Evolutionary conservation across 2,797 vertebrate species (phyloP).

Genomic region (Notolepis coatsorum): DNA sequence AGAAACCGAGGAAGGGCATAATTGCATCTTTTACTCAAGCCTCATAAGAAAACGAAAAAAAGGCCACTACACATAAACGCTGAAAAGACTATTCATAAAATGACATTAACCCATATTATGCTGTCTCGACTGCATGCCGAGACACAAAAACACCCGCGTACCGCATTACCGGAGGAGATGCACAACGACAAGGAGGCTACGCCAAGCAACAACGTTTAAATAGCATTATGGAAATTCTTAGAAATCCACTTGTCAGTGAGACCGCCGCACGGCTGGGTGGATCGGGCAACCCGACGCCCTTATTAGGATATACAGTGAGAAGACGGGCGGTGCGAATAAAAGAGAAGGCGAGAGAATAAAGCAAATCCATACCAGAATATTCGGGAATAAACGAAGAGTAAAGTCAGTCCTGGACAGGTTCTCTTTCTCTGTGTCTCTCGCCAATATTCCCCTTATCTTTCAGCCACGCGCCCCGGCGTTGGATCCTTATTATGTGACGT

Average conservation of each 20-base stretch:
- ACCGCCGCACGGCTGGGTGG: too few relatives aligned
- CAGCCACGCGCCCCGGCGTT: conserved; percentile 38
- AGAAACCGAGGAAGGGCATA: too few relatives aligned
- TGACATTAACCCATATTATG: too few relatives aligned
- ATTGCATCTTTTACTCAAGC: neutral
- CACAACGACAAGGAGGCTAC: neutral
- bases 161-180: too few relatives aligned
- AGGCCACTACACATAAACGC: too few relatives aligned
- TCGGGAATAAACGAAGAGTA: conserved; percentile 5
- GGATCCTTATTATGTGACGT: conserved; percentile 73
- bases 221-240: neutral
- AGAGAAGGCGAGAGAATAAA: neutral
- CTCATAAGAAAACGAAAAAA: neutral
- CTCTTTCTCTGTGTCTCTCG: conserved; percentile 8
- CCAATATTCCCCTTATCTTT: conserved; percentile 1
- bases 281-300: too few relatives aligned
- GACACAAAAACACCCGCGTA: too few relatives aligned
- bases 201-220: neutral
- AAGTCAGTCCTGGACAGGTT: conserved; percentile 10
- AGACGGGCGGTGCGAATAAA: neutral
- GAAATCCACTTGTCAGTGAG: neutral
- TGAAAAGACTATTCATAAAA: too few relatives aligned
- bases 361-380: conserved; percentile 53
- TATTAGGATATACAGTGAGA: neutral
- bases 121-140: too few relatives aligned